Conservation (phyloP, 2,113 vertebrate genomes). For the Mesocricetus auratus region DNA sequence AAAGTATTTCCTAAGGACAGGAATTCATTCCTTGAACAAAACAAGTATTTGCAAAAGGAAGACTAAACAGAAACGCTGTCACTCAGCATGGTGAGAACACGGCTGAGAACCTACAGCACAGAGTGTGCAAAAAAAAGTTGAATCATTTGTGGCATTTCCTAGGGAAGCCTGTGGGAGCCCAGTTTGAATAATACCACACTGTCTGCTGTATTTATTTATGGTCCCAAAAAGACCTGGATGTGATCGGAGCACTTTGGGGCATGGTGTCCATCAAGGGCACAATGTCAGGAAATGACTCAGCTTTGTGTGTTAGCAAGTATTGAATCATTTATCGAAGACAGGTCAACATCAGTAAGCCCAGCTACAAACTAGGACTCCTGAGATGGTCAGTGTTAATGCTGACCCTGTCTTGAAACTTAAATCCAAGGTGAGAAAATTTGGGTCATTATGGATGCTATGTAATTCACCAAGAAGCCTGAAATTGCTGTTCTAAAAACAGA, state of each 20-base stretch:
- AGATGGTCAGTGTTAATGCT: background rate
- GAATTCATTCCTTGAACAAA: slow-evolving; percentile 67
- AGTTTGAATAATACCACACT: slow-evolving; percentile 80
- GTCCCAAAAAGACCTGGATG: slow-evolving; percentile 69
- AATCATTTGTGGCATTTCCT: slow-evolving; percentile 77
- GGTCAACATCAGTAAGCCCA: slow-evolving; percentile 58
- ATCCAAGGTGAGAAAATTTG: slow-evolving; percentile 22
- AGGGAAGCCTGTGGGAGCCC: slow-evolving; percentile 68
- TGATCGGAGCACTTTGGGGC: slow-evolving; percentile 70
- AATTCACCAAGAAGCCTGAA: slow-evolving; percentile 37
- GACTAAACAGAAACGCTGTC: slow-evolving; percentile 69
- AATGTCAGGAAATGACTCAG: slow-evolving; percentile 78
- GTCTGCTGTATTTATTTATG: slow-evolving; percentile 81
- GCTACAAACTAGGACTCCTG: slow-evolving; percentile 3
- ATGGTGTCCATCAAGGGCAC: slow-evolving; percentile 79
- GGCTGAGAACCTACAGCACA: slow-evolving; percentile 76
- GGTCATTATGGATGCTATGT: background rate
- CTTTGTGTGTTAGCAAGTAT: slow-evolving; percentile 62
- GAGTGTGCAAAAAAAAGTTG: slow-evolving; percentile 71
- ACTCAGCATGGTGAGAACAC: slow-evolving; percentile 65
- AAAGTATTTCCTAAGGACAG: slow-evolving; percentile 18
- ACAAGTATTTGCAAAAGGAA: slow-evolving; percentile 63
- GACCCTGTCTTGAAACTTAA: slow-evolving; percentile 55
- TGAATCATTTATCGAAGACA: slow-evolving; percentile 66
- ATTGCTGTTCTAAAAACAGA: slow-evolving; percentile 46